Conservation (phyloP, 2,113 vertebrate species). For the Brachyistius frenatus region DNA sequence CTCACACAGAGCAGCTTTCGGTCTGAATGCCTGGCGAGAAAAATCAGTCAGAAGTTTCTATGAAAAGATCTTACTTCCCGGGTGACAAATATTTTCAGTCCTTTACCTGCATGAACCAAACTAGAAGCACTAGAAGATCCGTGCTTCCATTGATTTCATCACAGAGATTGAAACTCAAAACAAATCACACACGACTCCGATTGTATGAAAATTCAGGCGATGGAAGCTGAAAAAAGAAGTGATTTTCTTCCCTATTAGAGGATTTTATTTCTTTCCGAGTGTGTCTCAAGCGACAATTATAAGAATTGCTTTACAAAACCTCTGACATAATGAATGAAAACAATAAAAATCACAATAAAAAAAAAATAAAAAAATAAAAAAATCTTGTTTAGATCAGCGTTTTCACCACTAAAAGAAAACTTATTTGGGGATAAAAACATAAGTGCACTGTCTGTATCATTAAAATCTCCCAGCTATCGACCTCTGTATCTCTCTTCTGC, state of each 20-base stretch:
- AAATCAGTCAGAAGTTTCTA: neutral
- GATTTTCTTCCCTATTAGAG: neutral
- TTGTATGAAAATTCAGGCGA: constrained; percentile 2
- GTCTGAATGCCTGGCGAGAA: neutral
- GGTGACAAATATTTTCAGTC: neutral
- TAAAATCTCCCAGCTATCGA: neutral
- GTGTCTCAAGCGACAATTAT: constrained; percentile 17
- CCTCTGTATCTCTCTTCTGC: constrained; percentile 6
- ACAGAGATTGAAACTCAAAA: neutral
- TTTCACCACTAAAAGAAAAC: constrained; percentile 21
- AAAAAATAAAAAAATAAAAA: neutral
- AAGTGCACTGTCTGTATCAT: constrained; percentile 2
- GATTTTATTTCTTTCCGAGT: neutral
- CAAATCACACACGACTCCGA: neutral
- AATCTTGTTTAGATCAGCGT: neutral
- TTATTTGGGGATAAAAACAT: constrained; percentile 19
- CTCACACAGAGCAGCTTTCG: neutral
- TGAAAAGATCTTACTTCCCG: neutral
- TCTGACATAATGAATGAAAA: neutral
- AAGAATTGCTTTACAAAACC: neutral
- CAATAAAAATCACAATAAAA: neutral
- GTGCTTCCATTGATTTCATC: neutral
- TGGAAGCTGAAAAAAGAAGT: neutral
- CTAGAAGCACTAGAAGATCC: neutral
- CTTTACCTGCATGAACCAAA: neutral